A percentile compares a stretch with the other conserved stretches of the same genome.
These are phyloP conservation scores for Drosophila rufa DNA, from an alignment of 1,140 invertebrate species.

Conservation along the genomic window DNA sequence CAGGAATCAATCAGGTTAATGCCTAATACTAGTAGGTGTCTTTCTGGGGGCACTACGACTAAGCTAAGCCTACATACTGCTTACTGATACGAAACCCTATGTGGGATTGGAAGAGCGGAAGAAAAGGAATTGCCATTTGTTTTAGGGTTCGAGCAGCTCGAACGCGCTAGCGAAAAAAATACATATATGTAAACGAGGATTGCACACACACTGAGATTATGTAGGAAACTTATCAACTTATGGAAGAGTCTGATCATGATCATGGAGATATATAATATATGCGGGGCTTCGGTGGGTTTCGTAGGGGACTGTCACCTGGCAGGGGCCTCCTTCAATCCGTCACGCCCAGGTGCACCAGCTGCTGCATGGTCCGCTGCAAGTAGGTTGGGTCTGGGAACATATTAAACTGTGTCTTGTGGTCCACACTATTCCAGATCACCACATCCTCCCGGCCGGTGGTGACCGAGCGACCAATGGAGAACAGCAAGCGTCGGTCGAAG, in stretches of 20 bases:
- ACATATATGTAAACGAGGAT: constrained; percentile 63
- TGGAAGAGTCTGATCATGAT: constrained; percentile 29
- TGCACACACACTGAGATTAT: constrained; percentile 83
- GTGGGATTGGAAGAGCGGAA: constrained; percentile 42
- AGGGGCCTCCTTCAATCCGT: constrained; percentile 83
- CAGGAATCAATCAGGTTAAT: constrained; percentile 23
- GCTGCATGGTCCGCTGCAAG: constrained; percentile 90
- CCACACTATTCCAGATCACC: constrained; percentile 96
- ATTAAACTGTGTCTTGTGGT: constrained; percentile 94
- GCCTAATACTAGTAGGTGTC: constrained; percentile 54
- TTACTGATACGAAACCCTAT: constrained; percentile 32
- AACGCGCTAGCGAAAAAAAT: constrained; percentile 56
- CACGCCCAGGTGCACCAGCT: constrained; percentile 90
- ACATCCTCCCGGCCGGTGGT: constrained; percentile 96
- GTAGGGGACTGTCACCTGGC: background rate
- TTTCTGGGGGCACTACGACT: constrained; percentile 21
- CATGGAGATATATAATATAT: background rate
- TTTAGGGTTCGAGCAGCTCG: constrained; percentile 82
- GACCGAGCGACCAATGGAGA: constrained; percentile 94
- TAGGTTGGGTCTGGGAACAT: constrained; percentile 92
- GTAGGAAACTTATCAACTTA: constrained; percentile 44
- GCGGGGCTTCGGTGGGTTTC: constrained; percentile 19
- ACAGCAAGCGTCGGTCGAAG: constrained; percentile 93
- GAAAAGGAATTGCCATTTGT: constrained; percentile 30
- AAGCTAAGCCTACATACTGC: constrained; percentile 13